Evolutionary conservation across 1,140 invertebrate genomes (phyloP).

Genomic region (Plodia interpunctella): DNA sequence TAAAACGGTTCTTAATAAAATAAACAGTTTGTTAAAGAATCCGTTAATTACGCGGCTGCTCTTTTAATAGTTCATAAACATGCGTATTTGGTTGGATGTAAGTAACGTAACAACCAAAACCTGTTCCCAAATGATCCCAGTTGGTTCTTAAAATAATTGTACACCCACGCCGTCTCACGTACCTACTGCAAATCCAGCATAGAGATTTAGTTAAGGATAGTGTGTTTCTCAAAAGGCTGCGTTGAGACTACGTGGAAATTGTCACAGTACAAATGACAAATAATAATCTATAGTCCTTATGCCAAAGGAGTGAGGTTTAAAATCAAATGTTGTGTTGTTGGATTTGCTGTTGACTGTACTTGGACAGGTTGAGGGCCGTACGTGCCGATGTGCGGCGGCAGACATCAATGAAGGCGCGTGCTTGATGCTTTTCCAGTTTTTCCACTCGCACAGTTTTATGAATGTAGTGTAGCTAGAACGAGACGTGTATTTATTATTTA

Average conservation of each 20-base stretch:
- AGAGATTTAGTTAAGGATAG: slow-evolving; percentile 35
- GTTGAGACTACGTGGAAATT: background rate
- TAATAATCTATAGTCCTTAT: background rate
- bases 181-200: slow-evolving; percentile 42
- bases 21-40: no score
- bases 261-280: background rate
- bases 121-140: background rate
- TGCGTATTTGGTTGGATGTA: no score
- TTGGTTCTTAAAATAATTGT: background rate
- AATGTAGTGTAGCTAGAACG: background rate
- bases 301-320: no score
- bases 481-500: background rate
- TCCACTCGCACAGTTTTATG: slow-evolving; percentile 16
- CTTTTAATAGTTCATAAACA: no score
- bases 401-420: slow-evolving; percentile 31
- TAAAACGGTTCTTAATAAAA: no score
- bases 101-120: background rate
- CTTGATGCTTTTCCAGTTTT: slow-evolving; percentile 36
- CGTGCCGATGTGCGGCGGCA: slow-evolving; percentile 31
- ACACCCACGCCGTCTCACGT: slow-evolving; percentile 23
- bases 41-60: no score
- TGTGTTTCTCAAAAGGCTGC: slow-evolving; percentile 14
- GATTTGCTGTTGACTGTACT: background rate
- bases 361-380: slow-evolving; percentile 26
- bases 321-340: no score